Evolutionary conservation across 2,797 vertebrate genomes (phyloP).

Genomic region (Pachyuromys duprasi): DNA sequence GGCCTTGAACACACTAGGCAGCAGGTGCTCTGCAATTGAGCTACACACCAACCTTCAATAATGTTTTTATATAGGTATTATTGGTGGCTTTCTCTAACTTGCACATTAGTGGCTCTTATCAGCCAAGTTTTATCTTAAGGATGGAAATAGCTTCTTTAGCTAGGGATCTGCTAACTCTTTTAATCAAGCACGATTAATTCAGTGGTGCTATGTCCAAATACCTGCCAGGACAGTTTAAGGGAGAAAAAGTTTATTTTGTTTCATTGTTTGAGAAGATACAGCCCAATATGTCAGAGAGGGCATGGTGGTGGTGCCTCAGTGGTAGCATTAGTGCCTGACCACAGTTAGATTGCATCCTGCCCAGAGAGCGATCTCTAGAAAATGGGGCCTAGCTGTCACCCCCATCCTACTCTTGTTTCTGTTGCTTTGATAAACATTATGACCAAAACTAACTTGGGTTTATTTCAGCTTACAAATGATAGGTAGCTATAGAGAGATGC

Average conservation of each 20-base stretch:
- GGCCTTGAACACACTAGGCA: not conserved
- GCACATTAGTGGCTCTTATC: not conserved
- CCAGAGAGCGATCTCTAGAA: not conserved
- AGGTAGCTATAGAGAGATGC: not conserved
- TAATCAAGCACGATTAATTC: not conserved
- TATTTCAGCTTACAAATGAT: not conserved
- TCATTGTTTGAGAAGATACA: not conserved
- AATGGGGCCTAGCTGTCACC: not conserved
- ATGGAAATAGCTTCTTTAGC: not conserved
- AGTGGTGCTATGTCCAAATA: not conserved
- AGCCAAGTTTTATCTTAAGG: not conserved
- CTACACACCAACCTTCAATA: not conserved
- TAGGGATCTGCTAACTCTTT: not conserved
- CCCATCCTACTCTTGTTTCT: not conserved
- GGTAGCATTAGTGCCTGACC: too few relatives aligned
- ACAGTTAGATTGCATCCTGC: not conserved
- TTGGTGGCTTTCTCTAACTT: not conserved
- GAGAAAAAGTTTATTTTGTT: not conserved
- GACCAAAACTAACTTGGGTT: not conserved
- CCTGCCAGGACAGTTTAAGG: not conserved
- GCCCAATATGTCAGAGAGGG: not conserved
- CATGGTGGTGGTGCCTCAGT: not conserved
- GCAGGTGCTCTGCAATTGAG: not conserved
- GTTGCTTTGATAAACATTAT: not conserved
- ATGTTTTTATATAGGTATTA: not conserved